Conservation (phyloP, 1,140 invertebrate species). For the Musca vetustissima region DNA sequence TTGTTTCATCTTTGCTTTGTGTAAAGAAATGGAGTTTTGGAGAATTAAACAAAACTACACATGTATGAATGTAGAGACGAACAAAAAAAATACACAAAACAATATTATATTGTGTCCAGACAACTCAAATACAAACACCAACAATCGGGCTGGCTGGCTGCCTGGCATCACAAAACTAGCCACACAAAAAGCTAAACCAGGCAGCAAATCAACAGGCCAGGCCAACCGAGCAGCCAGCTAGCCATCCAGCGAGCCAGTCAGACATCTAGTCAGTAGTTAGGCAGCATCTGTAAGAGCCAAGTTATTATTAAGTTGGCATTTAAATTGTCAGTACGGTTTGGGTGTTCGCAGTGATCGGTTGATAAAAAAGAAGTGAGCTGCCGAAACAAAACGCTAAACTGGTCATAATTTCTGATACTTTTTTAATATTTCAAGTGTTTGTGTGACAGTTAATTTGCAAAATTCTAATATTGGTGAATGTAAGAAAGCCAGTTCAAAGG, state of each 20-base stretch:
- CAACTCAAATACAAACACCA: conserved; percentile 1
- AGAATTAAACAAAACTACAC: conserved; percentile 12
- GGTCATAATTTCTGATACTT: too few species aligned
- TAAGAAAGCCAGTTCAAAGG: neutral
- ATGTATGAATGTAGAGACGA: too few species aligned
- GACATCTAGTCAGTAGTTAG: conserved; percentile 1
- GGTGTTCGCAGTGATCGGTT: conserved; percentile 48
- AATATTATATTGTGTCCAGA: conserved; percentile 5
- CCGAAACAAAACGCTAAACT: neutral
- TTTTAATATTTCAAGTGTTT: neutral
- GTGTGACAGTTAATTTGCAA: conserved; percentile 2
- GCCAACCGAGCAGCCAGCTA: neutral
- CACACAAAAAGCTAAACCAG: too few species aligned
- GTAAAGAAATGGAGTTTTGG: conserved; percentile 10
- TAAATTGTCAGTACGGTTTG: conserved; percentile 48
- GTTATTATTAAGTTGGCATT: conserved; percentile 19
- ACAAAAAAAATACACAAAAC: too few species aligned
- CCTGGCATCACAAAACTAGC: too few species aligned
- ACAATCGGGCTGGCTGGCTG: too few species aligned
- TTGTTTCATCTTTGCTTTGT: neutral
- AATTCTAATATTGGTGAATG: conserved; percentile 9
- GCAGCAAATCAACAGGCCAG: too few species aligned
- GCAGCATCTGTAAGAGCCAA: conserved; percentile 20
- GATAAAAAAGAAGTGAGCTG: conserved; percentile 28
- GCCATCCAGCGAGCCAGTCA: neutral